Percentiles rank a stretch among this genome's conserved stretches.
Conservation (phyloP, 2,113 vertebrate species). For the Choloepus hoffmanni region DNA sequence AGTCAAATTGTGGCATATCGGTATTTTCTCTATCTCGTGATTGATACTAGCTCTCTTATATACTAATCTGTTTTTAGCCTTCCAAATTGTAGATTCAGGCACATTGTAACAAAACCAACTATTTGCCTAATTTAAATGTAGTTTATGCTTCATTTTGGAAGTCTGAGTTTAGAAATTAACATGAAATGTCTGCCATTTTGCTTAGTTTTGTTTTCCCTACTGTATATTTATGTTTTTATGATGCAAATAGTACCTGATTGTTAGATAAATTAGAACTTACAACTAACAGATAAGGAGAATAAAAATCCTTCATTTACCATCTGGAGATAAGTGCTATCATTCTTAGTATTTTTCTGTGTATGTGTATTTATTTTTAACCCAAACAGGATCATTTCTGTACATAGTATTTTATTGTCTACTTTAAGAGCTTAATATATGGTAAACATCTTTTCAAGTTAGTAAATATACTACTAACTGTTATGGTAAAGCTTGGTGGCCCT, state of each 20-base stretch:
- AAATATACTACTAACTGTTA: neutral
- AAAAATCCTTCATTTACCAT: conserved; percentile 10
- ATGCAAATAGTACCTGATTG: conserved; percentile 16
- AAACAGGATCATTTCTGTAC: conserved; percentile 27
- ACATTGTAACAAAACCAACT: neutral
- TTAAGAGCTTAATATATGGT: conserved; percentile 15
- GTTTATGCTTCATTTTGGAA: conserved; percentile 22
- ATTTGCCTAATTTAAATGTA: neutral
- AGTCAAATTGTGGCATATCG: neutral
- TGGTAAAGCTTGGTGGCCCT: neutral
- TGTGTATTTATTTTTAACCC: conserved; percentile 9
- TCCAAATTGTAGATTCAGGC: neutral
- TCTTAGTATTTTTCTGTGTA: conserved; percentile 30
- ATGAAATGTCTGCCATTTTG: neutral
- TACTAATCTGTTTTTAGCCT: neutral
- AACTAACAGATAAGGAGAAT: neutral
- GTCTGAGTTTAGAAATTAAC: conserved; percentile 47
- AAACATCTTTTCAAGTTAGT: neutral
- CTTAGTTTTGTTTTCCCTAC: conserved; percentile 17
- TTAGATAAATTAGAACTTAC: conserved; percentile 22
- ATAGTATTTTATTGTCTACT: conserved; percentile 18
- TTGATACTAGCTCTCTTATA: neutral
- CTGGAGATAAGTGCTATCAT: neutral
- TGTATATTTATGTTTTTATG: neutral
- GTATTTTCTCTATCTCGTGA: neutral